Conservation (phyloP, 1,140 invertebrate genomes). For the Leptinotarsa defecta region DNA sequence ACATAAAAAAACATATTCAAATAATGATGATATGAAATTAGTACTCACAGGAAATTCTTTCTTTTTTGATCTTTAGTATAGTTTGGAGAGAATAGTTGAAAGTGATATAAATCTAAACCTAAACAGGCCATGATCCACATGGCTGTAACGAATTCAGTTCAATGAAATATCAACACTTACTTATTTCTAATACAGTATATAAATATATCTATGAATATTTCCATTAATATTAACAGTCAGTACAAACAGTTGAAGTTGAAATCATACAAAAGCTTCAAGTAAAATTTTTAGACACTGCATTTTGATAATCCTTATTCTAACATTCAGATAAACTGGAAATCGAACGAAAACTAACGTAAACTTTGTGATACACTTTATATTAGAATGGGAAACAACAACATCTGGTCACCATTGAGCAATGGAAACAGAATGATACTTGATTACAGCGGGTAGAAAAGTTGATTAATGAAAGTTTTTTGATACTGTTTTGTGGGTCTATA, state of each 20-base stretch:
- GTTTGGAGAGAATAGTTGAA: neutral
- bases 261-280: too few species aligned
- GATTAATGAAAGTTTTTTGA: too few species aligned
- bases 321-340: too few species aligned
- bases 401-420: neutral
- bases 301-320: too few species aligned
- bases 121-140: neutral
- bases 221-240: conserved; percentile 13
- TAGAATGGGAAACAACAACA: neutral
- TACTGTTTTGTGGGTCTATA: too few species aligned
- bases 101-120: neutral
- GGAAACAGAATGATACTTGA: neutral
- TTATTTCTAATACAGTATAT: conserved; percentile 14
- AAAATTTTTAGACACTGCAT: too few species aligned
- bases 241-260: neutral
- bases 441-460: neutral
- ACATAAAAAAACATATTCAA: too few species aligned
- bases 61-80: neutral
- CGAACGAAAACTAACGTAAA: too few species aligned
- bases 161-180: conserved; percentile 4
- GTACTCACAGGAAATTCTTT: too few species aligned
- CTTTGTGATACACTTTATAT: too few species aligned
- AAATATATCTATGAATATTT: conserved; percentile 17
- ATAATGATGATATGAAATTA: too few species aligned
- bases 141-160: neutral